These are phyloP conservation scores for Hemicordylus capensis DNA, from an alignment of 2,113 vertebrate genomes.

Conservation along the genomic window DNA sequence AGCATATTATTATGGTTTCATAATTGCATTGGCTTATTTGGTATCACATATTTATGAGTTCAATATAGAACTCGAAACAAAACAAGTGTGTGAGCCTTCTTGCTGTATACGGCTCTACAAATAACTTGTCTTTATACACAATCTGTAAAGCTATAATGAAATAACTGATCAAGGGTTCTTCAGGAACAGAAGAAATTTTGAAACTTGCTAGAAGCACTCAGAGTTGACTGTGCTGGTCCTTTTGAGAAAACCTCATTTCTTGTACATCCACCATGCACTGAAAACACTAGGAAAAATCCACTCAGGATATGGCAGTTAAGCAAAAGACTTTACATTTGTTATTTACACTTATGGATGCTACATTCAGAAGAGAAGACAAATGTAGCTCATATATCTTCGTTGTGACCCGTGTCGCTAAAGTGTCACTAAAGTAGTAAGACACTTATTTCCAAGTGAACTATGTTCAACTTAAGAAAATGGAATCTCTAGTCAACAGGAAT, in stretches of 20 bases:
- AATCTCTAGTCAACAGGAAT: conserved; percentile 1
- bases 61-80: neutral
- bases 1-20: conserved; percentile 1
- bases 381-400: neutral
- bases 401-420: no score
- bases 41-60: neutral
- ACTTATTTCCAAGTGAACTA: neutral
- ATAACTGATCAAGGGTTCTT: neutral
- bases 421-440: neutral
- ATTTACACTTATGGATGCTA: neutral
- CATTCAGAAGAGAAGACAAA: neutral
- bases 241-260: neutral
- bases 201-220: neutral
- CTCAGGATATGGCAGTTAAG: neutral
- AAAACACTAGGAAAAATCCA: neutral
- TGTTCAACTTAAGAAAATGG: neutral
- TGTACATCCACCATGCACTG: neutral
- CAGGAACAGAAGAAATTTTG: neutral
- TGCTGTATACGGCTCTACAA: neutral
- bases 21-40: neutral
- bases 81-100: neutral
- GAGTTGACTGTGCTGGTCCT: neutral
- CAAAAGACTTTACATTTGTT: neutral
- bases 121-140: neutral
- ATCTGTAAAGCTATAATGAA: neutral